Percentiles rank a stretch among this genome's conserved stretches.
Evolutionary conservation across 1,140 invertebrate genomes (phyloP).

Genomic region (Argopecten irradians): DNA sequence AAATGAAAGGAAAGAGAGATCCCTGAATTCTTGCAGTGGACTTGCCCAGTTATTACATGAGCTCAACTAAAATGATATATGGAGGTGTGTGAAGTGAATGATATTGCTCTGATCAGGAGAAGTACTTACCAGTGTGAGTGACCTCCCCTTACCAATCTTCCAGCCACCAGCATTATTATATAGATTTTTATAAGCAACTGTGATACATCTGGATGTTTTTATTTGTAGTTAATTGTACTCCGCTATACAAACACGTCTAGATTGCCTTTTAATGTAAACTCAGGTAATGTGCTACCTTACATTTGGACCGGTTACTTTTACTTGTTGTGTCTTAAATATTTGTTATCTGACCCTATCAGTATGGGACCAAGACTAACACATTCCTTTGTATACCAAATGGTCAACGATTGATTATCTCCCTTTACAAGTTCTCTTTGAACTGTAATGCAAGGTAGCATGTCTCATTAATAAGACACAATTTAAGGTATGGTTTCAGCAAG

Average conservation of each 20-base stretch:
- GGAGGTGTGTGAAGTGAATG: background rate
- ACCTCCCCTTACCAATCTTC: background rate
- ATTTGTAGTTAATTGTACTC: background rate
- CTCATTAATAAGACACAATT: background rate
- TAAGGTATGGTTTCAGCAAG: background rate
- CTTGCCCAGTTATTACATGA: background rate
- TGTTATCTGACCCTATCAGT: too few relatives aligned
- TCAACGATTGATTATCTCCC: too few relatives aligned
- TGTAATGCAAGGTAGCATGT: background rate
- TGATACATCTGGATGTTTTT: slow-evolving; percentile 10
- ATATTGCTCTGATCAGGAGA: background rate
- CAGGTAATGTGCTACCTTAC: background rate
- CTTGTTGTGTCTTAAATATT: background rate
- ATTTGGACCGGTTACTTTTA: background rate
- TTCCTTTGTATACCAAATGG: too few relatives aligned
- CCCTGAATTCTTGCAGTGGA: background rate
- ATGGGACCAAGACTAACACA: too few relatives aligned
- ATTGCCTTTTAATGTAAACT: background rate
- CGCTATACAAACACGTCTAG: background rate
- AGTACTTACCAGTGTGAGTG: background rate
- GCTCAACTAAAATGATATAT: background rate
- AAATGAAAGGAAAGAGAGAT: background rate
- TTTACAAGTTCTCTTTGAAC: background rate
- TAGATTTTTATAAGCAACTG: background rate
- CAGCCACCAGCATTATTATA: background rate